Evolutionary conservation across 1,140 invertebrate species (phyloP), one percentile per base, ranked within the genome.

Genomic region (Leptopilina clavipes): DNA sequence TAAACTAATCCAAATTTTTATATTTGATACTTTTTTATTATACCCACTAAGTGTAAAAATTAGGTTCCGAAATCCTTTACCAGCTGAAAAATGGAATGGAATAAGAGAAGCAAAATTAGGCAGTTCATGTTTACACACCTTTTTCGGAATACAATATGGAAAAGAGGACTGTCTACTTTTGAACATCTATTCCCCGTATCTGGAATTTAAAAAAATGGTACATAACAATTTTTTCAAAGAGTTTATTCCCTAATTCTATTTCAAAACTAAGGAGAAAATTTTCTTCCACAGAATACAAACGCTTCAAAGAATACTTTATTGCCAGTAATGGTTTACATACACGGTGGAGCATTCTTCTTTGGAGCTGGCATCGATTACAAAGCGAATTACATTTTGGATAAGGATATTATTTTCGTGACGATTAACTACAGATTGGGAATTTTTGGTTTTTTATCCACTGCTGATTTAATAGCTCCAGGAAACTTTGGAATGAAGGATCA

Each of bases 401-500:
- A 86, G 37, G 88, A 91, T 25, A 80, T 91, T 6, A 86, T 93
- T 19, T 86, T 93, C 1, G 89, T 92, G 22, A 91, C 90, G 3
- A 82, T 92, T n/a, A 92, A 93, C 81, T 92, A 92, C 80, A 84
- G 92, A 73, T 83, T 92, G 2, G 90, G 90, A 12, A 65, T 70
- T 52, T 6, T 43, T 86, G 88, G 89, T 7, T 91, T 91, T 78
- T 76, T 91, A 9, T 87, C 86, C 14, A 89, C 88, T 5, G 86
- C 79, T n/a, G 88, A 90, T 74, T 73, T 70, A 70, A 80, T 83
- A 22, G 83, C 85, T 8, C 86, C 89, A 10, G 91, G 91, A 8
- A 92, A 92, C 82, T 89, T 88, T 45, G 91, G 91, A 0, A 78
- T 93, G 48, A 87, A 89, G 82, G 92, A 93, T 82, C 91, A 92